Evolutionary conservation across 1,140 invertebrate species (phyloP).

Genomic region (Danaus plexippus): DNA sequence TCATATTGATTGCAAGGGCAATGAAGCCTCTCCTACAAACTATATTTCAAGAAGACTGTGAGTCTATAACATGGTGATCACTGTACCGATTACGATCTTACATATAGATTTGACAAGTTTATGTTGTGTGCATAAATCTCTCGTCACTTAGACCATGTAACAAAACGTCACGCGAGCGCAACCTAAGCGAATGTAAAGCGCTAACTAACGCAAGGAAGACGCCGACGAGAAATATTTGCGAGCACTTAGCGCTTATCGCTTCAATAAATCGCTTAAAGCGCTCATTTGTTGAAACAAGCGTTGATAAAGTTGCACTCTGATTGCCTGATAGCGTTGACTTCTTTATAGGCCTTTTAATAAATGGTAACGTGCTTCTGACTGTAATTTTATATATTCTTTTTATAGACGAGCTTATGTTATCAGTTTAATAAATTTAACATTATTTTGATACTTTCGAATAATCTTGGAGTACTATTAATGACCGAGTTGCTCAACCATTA

Average conservation of each 20-base stretch:
- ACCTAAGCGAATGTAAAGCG: slow-evolving; percentile 42
- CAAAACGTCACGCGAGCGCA: slow-evolving; percentile 40
- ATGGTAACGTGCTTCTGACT: background rate
- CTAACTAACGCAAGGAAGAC: slow-evolving; percentile 57
- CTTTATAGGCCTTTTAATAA: slow-evolving; percentile 4
- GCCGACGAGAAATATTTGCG: slow-evolving; percentile 50
- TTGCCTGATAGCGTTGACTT: slow-evolving; percentile 15
- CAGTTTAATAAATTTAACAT: too few species aligned
- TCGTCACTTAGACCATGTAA: slow-evolving; percentile 15
- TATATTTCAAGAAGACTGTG: too few species aligned
- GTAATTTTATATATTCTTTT: too few species aligned
- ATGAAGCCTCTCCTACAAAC: too few species aligned
- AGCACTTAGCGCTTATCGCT: slow-evolving; percentile 54
- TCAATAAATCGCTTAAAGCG: slow-evolving; percentile 45
- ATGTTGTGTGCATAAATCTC: background rate
- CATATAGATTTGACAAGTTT: background rate
- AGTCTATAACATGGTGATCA: too few species aligned
- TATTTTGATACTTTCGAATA: too few species aligned
- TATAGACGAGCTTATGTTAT: too few species aligned
- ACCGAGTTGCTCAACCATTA: too few species aligned
- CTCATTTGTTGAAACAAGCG: slow-evolving; percentile 43
- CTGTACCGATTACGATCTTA: too few species aligned
- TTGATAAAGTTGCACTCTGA: slow-evolving; percentile 28
- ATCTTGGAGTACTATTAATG: too few species aligned
- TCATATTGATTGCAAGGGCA: too few species aligned